Evolutionary conservation across 1,140 invertebrate genomes (phyloP), one percentile per base, ranked within the genome.

Genomic region (Drosophila trapezifrons): DNA sequence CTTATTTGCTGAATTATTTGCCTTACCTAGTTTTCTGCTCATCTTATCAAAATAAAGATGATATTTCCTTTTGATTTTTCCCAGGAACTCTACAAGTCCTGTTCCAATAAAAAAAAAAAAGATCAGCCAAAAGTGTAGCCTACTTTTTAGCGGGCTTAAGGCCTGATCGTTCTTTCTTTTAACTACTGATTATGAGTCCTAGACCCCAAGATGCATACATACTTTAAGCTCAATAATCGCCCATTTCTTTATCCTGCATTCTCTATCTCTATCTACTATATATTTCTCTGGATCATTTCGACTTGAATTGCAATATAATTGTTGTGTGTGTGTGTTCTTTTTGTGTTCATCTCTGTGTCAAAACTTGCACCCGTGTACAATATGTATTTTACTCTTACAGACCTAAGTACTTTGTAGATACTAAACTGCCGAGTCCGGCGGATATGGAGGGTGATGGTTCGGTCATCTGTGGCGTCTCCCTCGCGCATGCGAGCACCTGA

Each of bases 401-500:
- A 27, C 25, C 57, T 45, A 38, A 70, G 45, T 55, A 45, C 4
- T 22, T 62, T 54, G 72, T 79, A 83, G 75, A 69, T 72, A 38
- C 15, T 20, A 56, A 45, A 71, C 29, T 58, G 65, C 20, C 32
- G n/a, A 2, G 4, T 42, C 52, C 69, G 52, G 52, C 67, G 52
- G 51, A 57, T 35, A 22, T 35, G 69, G 25, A 58, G 66, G 52
- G 42, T 18, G 20, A n/a, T 71, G 65, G 66, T 13, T 43, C 43
- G 66, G 10, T 37, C 35, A 12, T 13, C 22, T n/a, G 10, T 17
- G 78, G 60, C 47, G 15, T 60, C 57, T 58, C 62, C 57, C 78
- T 82, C 37, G 49, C 63, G 81, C 83, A 85, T 86, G 74, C 76
- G 25, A 45, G 54, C 62, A 76, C 22, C 38, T 18, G 6, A 42